A percentile compares a stretch with the other conserved stretches of the same genome.
Conservation (phyloP, 2,113 vertebrate species). For the Cathartes aura region DNA sequence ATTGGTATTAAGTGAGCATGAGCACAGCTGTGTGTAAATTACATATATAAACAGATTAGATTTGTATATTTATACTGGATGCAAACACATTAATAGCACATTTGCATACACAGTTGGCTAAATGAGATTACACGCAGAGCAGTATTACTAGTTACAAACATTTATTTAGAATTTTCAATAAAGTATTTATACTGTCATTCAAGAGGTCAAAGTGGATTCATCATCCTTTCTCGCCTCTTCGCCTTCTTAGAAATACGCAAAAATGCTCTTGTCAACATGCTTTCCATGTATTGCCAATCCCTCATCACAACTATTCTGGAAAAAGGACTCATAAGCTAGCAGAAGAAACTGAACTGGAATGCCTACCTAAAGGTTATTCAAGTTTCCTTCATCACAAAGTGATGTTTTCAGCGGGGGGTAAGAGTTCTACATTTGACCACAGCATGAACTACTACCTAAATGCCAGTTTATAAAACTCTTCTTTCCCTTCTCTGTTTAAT, state of each 20-base stretch:
- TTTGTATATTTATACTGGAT: conserved; percentile 73
- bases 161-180: conserved; percentile 49
- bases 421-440: neutral
- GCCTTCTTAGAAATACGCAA: neutral
- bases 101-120: conserved; percentile 73
- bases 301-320: neutral
- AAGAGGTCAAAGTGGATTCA: conserved; percentile 26
- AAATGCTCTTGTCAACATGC: neutral
- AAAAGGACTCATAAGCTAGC: neutral
- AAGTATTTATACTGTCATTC: conserved; percentile 46
- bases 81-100: conserved; percentile 73
- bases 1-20: conserved; percentile 64
- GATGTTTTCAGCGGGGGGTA: neutral
- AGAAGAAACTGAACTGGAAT: neutral
- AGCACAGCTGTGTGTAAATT: conserved; percentile 80
- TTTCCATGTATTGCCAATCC: fast-evolving
- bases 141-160: conserved; percentile 50
- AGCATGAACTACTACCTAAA: neutral
- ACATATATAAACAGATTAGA: conserved; percentile 73
- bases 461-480: neutral
- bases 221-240: neutral
- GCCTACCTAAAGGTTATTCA: neutral
- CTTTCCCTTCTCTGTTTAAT: neutral
- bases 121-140: conserved; percentile 56
- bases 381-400: neutral